Evolutionary conservation across 2,113 vertebrate species (phyloP), one percentile per base, ranked within the genome.

Genomic region (Cisticola juncidis): DNA sequence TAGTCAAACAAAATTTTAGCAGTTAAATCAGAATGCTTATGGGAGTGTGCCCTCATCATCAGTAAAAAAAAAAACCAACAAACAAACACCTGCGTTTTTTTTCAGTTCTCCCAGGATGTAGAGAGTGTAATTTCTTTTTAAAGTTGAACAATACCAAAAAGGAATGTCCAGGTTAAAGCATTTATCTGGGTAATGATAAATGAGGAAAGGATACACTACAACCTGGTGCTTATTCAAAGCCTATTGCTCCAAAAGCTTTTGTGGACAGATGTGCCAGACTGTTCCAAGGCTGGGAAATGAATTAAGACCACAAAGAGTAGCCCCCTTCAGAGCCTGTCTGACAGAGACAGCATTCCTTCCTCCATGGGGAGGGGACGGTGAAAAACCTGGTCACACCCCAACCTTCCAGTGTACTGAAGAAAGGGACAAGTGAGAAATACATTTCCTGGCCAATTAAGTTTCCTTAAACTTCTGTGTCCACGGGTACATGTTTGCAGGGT

Each of bases 291-390:
- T 82, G 58, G 26, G 31, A 57, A 53, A 74, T 48, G 3, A 80
- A 88, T 53, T 68, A 71, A 69, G 82, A 66, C 26, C 40, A 33
- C 12, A n/a, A n/a, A 73, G 7, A 60, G 31, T 0, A 80, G 36
- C 35, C 21, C 58, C 21, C 35, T 61, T n/a, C n/a, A 38, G 40
- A 70, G 73, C 21, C 62, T 72, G 53, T 22, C 40, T 0, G 0
- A 69, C 25, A 81, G 62, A 92, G 15, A 45, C 1, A 2, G n/a
- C 21, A 72, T 58, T 91, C 47, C 21, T 58, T 58, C 64, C 42
- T 61, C 21, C 1, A 1, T 0, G 0, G 51, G 35, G 26, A 96
- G 24, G 26, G 38, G 44, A 94, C 16, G 29, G 56, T 1, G 5
- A 81, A 60, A 87, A 81, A 87, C 36, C n/a, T n/a, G 44, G 3